A percentile compares a stretch with the other conserved stretches of the same genome.
Evolutionary conservation across 2,888 invertebrate genomes (phyloP).

Genomic region (Cephus runcator): DNA sequence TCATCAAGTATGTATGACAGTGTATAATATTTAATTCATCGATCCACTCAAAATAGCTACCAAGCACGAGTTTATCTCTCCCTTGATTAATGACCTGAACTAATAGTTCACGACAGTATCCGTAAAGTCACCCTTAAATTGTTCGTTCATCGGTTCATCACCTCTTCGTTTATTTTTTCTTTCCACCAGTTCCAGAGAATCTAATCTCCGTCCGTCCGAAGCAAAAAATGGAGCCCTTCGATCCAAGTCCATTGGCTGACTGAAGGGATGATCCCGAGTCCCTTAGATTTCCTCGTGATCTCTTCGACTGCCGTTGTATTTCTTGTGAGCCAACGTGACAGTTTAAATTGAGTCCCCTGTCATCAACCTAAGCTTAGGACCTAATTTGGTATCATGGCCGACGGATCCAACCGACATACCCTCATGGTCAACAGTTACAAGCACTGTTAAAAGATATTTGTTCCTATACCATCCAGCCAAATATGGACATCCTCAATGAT

Average conservation of each 20-base stretch:
- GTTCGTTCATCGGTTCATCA: neutral
- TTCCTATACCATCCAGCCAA: neutral
- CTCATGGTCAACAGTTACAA: neutral
- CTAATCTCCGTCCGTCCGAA: neutral
- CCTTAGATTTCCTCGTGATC: conserved; percentile 23
- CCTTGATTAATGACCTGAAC: neutral
- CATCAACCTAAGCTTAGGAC: conserved; percentile 8
- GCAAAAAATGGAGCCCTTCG: neutral
- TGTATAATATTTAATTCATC: neutral
- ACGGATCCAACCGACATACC: neutral
- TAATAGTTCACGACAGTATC: neutral
- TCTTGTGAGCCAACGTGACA: conserved; percentile 32
- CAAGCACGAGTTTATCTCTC: neutral
- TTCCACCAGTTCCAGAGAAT: neutral
- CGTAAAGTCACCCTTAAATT: neutral
- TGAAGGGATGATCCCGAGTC: conserved; percentile 4
- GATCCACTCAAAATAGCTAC: neutral
- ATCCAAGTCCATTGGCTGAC: neutral
- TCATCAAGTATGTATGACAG: neutral
- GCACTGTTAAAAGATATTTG: neutral
- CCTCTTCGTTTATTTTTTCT: neutral
- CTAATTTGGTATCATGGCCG: neutral
- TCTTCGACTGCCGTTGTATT: conserved; percentile 23
- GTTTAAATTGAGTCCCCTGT: conserved; percentile 33
- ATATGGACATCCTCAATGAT: neutral